phyloP scores from a whole-genome alignment of 1,140 invertebrate genomes.

The Matsumurasca onukii region DNA sequence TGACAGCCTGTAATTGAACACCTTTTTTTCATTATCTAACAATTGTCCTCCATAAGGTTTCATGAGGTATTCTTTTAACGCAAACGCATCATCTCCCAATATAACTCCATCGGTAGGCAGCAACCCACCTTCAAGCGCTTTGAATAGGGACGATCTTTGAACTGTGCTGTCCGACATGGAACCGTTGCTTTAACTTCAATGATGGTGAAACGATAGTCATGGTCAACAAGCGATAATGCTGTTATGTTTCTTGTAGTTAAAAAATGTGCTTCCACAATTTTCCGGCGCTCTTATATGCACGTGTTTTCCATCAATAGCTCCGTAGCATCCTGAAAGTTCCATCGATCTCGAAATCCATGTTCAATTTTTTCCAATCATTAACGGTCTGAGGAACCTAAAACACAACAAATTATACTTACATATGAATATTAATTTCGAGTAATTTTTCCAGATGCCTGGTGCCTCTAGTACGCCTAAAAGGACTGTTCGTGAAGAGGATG shows the following conservation, averaged over 20 bases:
- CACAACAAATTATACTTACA: too few species aligned
- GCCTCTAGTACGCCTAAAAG: background rate
- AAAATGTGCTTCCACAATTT: constrained; percentile 40
- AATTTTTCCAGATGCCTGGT: background rate
- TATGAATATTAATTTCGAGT: too few species aligned
- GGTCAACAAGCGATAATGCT: background rate
- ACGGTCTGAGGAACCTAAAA: constrained; percentile 27
- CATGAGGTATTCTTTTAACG: constrained; percentile 48
- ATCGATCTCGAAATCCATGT: constrained; percentile 19
- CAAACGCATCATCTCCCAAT: constrained; percentile 31
- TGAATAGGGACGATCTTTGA: constrained; percentile 3
- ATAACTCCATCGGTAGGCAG: constrained; percentile 6
- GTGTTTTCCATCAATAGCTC: constrained; percentile 47
- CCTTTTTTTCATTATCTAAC: too few species aligned
- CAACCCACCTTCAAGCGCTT: background rate
- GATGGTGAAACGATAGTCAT: background rate
- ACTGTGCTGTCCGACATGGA: background rate
- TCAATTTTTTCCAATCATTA: constrained; percentile 29
- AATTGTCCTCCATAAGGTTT: constrained; percentile 37
- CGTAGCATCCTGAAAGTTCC: constrained; percentile 44
- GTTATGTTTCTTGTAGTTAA: too few species aligned
- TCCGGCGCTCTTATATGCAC: constrained; percentile 41
- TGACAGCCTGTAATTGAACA: too few species aligned
- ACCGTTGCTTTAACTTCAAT: background rate
- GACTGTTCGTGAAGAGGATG: background rate